phyloP scores from a whole-genome alignment of 2,113 vertebrate species.

The Xenopus borealis region DNA sequence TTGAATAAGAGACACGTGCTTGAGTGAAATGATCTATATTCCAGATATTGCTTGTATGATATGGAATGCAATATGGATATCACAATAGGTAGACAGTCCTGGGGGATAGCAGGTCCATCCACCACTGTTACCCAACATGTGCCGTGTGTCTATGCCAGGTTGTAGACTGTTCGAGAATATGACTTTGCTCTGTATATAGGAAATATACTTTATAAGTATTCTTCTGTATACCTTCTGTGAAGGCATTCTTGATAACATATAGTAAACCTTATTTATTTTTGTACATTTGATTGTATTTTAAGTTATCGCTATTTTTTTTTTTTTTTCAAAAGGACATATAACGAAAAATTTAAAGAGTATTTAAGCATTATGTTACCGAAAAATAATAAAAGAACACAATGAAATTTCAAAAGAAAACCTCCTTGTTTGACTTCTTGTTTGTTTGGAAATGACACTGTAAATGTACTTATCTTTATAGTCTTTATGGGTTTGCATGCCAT shows the following conservation, averaged over 20 bases:
- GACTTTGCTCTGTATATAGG: constrained; percentile 71
- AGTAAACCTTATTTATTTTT: constrained; percentile 97
- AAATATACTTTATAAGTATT: constrained; percentile 97
- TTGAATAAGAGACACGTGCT: constrained; percentile 18
- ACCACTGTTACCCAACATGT: constrained; percentile 58
- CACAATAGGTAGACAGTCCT: constrained; percentile 57
- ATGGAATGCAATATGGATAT: constrained; percentile 19
- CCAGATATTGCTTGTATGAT: not conserved
- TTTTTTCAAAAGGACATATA: constrained; percentile 88
- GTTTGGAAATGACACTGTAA: not conserved
- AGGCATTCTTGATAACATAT: constrained; percentile 82
- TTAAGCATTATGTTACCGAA: constrained; percentile 90
- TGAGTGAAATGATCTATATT: constrained; percentile 14
- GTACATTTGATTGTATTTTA: constrained; percentile 91
- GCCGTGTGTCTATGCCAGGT: constrained; percentile 66
- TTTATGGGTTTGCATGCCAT: not conserved
- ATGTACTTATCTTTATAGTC: not conserved
- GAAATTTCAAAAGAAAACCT: constrained; percentile 4
- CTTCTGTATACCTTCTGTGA: constrained; percentile 85
- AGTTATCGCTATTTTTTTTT: constrained; percentile 91
- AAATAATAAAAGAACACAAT: constrained; percentile 69
- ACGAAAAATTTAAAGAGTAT: constrained; percentile 87
- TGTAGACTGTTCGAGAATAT: constrained; percentile 68
- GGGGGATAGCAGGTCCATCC: constrained; percentile 72
- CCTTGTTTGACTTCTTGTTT: constrained; percentile 15